phyloP scores from a whole-genome alignment of 2,113 vertebrate genomes.

The Pungitius pungitius region DNA sequence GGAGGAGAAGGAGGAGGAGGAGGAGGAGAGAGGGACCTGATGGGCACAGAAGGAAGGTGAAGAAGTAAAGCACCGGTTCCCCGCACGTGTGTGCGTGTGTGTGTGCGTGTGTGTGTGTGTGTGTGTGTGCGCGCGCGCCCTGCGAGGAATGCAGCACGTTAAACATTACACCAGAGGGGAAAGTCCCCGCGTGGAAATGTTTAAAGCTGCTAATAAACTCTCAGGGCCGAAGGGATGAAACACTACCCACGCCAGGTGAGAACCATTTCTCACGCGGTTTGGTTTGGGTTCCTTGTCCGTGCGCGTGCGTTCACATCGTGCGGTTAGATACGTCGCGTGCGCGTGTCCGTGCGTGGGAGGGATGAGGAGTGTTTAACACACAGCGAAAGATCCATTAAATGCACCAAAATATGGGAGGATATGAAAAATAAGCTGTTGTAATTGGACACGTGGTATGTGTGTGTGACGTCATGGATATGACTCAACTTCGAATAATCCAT shows the following conservation, averaged over 20 bases:
- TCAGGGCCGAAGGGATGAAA: conserved; percentile 57
- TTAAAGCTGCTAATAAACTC: conserved; percentile 68
- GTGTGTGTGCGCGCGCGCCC: no score
- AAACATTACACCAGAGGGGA: conserved; percentile 16
- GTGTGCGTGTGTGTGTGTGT: no score
- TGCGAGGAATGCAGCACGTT: conserved; percentile 48
- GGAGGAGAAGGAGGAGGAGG: no score
- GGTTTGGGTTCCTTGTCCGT: conserved; percentile 15
- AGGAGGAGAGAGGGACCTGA: conserved; percentile 19
- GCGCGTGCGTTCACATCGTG: background rate
- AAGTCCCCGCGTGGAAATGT: conserved; percentile 56
- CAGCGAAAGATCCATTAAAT: conserved; percentile 52
- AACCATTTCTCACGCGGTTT: conserved; percentile 59
- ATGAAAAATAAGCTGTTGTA: conserved; percentile 38
- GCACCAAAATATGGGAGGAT: conserved; percentile 8
- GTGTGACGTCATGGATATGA: background rate
- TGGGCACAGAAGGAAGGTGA: conserved; percentile 38
- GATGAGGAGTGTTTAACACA: conserved; percentile 38
- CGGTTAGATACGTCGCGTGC: no score
- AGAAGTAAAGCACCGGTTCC: conserved; percentile 40
- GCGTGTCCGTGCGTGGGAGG: background rate
- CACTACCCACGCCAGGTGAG: conserved; percentile 69
- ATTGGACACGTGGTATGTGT: conserved; percentile 31
- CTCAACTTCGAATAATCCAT: background rate
- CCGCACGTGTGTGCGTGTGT: no score